Conservation (phyloP, 1,140 invertebrate species). For the Drosophila repleta region DNA sequence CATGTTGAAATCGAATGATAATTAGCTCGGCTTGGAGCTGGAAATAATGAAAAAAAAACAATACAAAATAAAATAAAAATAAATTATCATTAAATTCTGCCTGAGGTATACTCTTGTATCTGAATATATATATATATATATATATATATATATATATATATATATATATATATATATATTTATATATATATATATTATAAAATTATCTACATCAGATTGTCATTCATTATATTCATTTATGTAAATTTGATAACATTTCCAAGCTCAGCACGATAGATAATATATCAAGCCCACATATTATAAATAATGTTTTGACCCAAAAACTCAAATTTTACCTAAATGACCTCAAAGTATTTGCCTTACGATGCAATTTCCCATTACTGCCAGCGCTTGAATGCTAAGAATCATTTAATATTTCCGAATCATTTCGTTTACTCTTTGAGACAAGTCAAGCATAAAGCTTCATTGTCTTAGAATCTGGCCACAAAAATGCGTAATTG, state of each 20-base stretch:
- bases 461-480: constrained; percentile 18
- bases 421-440: constrained; percentile 24
- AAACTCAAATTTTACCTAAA: background rate
- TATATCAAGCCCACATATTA: background rate
- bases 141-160: background rate
- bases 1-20: constrained; percentile 2
- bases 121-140: no score
- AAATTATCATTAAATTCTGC: background rate
- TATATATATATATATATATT: background rate
- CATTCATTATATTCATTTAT: no score
- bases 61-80: background rate
- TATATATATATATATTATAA: background rate
- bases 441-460: constrained; percentile 12
- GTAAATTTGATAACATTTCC: no score
- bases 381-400: background rate
- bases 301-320: background rate
- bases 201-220: no score
- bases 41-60: background rate
- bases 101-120: no score
- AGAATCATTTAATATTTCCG: constrained; percentile 6
- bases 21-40: background rate
- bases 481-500: constrained; percentile 58
- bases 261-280: no score
- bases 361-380: background rate
- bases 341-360: background rate